Evolutionary conservation across 2,888 invertebrate species (phyloP).

Genomic region (Axea sp.): DNA sequence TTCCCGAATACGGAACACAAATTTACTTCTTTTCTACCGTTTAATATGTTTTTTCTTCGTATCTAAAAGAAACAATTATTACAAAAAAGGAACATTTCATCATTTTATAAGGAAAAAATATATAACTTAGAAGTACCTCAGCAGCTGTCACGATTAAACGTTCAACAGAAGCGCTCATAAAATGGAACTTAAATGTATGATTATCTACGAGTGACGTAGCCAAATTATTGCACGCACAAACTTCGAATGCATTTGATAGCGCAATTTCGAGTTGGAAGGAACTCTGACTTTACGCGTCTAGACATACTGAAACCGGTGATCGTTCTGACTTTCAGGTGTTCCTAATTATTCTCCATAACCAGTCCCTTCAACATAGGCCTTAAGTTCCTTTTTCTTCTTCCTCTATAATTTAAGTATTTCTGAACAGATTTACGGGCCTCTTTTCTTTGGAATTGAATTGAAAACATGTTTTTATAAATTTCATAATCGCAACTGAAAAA

Average conservation of each 20-base stretch:
- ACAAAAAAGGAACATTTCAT: no score
- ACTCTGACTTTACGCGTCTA: constrained; percentile 66
- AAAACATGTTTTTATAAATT: no score
- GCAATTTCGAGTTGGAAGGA: constrained; percentile 68
- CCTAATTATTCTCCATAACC: constrained; percentile 71
- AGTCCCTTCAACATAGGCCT: constrained; percentile 64
- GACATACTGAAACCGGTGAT: constrained; percentile 64
- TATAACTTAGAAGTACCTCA: constrained; percentile 2
- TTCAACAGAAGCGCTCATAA: constrained; percentile 1
- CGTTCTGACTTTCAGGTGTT: constrained; percentile 75
- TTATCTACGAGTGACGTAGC: constrained; percentile 10
- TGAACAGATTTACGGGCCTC: constrained; percentile 75
- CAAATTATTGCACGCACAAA: constrained; percentile 22
- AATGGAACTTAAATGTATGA: constrained; percentile 25
- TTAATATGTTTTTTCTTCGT: no score
- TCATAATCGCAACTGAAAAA: no score
- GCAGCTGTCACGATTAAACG: constrained; percentile 10
- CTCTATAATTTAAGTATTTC: constrained; percentile 75
- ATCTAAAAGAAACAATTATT: no score
- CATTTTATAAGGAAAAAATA: no score
- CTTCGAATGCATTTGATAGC: constrained; percentile 68
- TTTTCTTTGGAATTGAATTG: no score
- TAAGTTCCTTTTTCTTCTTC: constrained; percentile 67
- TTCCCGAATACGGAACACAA: no score
- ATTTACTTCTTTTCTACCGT: no score